Conservation (phyloP, 2,888 invertebrate species). For the Andrena chrysosceles region DNA sequence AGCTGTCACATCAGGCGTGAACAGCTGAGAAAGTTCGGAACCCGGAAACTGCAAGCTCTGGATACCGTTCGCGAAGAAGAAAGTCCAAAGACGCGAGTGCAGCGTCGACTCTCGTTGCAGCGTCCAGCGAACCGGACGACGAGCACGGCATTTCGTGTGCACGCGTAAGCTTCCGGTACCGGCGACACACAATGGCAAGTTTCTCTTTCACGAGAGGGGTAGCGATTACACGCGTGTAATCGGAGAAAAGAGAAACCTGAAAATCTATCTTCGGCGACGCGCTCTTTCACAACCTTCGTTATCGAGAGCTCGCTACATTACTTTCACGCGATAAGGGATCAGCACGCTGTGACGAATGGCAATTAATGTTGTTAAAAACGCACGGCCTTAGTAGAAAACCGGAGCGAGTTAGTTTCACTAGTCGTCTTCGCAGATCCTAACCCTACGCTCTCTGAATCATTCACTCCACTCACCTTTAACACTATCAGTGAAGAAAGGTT, state of each 20-base stretch:
- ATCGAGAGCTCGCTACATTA: constrained; percentile 63
- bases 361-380: constrained; percentile 38
- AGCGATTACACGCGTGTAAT: constrained; percentile 52
- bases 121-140: constrained; percentile 22
- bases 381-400: constrained; percentile 48
- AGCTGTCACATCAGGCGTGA: no score
- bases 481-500: no score
- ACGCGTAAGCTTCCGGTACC: constrained; percentile 55
- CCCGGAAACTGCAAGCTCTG: background rate
- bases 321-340: constrained; percentile 64
- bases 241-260: constrained; percentile 58
- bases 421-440: constrained; percentile 26
- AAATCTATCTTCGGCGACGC: constrained; percentile 50
- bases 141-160: constrained; percentile 27
- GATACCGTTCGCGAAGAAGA: background rate
- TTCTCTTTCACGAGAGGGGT: constrained; percentile 57
- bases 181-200: constrained; percentile 56
- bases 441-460: background rate
- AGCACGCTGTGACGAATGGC: constrained; percentile 42
- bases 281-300: constrained; percentile 44
- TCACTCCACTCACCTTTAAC: background rate
- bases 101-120: constrained; percentile 35
- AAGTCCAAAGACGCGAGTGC: background rate
- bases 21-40: no score
- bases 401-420: constrained; percentile 54